Conservation (phyloP, 2,888 invertebrate species). For the Leptinotarsa tumamoca region DNA sequence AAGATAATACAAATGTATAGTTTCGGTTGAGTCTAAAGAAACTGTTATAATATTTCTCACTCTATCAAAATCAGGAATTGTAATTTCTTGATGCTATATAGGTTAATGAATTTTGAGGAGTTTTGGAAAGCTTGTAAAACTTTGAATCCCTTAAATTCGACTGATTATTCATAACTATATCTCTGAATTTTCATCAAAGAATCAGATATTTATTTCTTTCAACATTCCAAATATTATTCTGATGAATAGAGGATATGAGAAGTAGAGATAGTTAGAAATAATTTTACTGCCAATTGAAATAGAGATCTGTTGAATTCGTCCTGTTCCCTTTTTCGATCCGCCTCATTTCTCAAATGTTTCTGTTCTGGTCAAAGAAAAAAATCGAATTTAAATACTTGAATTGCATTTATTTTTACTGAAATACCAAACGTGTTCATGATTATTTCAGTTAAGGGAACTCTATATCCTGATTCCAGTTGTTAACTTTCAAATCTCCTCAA, state of each 20-base stretch:
- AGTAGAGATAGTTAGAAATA: neutral
- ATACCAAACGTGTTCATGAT: slow-evolving; percentile 8
- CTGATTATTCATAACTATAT: neutral
- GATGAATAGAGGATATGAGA: neutral
- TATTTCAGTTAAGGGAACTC: neutral
- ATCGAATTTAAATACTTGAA: neutral
- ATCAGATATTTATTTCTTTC: neutral
- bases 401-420: neutral
- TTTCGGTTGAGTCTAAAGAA: neutral
- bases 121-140: neutral
- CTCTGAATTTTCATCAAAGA: neutral
- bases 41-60: neutral
- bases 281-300: too few relatives aligned
- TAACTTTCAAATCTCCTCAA: neutral
- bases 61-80: slow-evolving; percentile 16
- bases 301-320: neutral
- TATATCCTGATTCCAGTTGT: neutral
- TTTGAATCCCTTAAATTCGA: neutral
- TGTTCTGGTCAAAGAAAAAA: neutral
- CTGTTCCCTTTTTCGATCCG: neutral
- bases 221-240: neutral
- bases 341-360: neutral
- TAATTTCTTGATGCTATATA: neutral
- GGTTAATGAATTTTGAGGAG: slow-evolving; percentile 3
- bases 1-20: slow-evolving; percentile 41